Conservation (phyloP, 2,113 vertebrate species). For the Cyprinodon brontotheroides region DNA sequence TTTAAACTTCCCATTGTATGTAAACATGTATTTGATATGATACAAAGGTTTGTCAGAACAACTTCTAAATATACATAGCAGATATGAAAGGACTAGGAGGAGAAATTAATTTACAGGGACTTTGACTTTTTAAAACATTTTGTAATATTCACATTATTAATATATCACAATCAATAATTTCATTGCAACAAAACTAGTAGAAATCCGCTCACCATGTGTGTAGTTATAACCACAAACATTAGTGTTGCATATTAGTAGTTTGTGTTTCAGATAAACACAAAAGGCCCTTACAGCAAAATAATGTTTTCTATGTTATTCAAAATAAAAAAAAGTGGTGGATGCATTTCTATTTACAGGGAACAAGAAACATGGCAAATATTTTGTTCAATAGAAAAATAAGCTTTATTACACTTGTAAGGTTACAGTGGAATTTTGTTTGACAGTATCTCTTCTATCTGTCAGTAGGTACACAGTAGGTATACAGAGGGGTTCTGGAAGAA, state of each 20-base stretch:
- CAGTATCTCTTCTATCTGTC: too few species aligned
- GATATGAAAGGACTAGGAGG: not conserved
- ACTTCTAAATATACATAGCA: not conserved
- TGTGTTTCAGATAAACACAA: not conserved
- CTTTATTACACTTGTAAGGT: too few species aligned
- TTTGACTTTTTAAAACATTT: not conserved
- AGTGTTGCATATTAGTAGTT: not conserved
- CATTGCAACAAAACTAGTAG: not conserved
- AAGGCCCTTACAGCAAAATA: not conserved
- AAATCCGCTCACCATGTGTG: not conserved
- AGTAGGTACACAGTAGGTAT: not conserved
- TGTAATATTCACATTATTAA: not conserved
- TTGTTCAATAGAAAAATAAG: too few species aligned
- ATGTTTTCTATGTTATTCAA: too few species aligned
- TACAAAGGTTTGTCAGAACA: not conserved
- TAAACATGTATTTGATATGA: not conserved
- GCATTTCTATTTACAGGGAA: not conserved
- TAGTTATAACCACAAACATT: not conserved
- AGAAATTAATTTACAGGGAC: not conserved
- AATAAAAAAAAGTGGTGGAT: not conserved
- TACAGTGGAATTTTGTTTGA: too few species aligned
- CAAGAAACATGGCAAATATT: not conserved
- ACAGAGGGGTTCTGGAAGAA: not conserved
- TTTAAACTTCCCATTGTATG: not conserved
- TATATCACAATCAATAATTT: not conserved